Conservation (phyloP, 2,113 vertebrate species). For the Solea solea region DNA sequence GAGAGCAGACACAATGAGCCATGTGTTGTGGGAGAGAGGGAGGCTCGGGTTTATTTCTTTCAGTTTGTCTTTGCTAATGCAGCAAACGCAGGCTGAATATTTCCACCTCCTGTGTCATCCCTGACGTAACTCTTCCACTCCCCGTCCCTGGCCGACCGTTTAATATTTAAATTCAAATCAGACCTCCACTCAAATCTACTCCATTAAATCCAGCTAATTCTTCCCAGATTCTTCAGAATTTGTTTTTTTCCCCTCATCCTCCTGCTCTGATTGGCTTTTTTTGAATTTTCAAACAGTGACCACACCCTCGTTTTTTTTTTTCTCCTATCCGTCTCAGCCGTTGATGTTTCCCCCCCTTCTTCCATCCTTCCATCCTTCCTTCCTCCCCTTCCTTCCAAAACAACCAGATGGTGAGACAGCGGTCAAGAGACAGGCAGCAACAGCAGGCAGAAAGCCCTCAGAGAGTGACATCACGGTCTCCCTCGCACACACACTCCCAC, state of each 20-base stretch:
- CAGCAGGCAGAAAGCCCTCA: slow-evolving; percentile 62
- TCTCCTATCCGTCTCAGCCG: not conserved
- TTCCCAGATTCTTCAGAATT: slow-evolving; percentile 4
- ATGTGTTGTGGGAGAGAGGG: slow-evolving; percentile 45
- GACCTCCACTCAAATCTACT: slow-evolving; percentile 19
- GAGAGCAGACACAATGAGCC: slow-evolving; percentile 44
- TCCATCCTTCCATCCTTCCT: slow-evolving; percentile 17
- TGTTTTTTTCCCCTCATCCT: not conserved
- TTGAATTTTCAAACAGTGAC: slow-evolving; percentile 64
- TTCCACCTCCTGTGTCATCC: not conserved
- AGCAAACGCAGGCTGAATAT: not conserved
- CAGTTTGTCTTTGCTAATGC: slow-evolving; percentile 16
- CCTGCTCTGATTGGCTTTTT: slow-evolving; percentile 58
- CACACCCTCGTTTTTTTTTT: slow-evolving; percentile 18
- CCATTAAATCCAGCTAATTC: slow-evolving; percentile 4
- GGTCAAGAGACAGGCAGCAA: slow-evolving; percentile 66
- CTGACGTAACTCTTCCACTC: not conserved
- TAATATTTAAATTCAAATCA: slow-evolving; percentile 24
- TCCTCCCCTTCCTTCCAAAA: slow-evolving; percentile 54
- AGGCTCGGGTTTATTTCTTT: slow-evolving; percentile 29
- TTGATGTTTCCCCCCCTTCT: slow-evolving; percentile 49
- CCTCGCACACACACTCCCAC: slow-evolving; percentile 36
- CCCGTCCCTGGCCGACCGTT: not conserved
- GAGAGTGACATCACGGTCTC: slow-evolving; percentile 72
- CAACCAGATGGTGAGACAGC: slow-evolving; percentile 71